Percentiles rank a stretch among this genome's conserved stretches.
Conservation (phyloP, 1,140 invertebrate genomes). For the Drosophila tsacasi region DNA sequence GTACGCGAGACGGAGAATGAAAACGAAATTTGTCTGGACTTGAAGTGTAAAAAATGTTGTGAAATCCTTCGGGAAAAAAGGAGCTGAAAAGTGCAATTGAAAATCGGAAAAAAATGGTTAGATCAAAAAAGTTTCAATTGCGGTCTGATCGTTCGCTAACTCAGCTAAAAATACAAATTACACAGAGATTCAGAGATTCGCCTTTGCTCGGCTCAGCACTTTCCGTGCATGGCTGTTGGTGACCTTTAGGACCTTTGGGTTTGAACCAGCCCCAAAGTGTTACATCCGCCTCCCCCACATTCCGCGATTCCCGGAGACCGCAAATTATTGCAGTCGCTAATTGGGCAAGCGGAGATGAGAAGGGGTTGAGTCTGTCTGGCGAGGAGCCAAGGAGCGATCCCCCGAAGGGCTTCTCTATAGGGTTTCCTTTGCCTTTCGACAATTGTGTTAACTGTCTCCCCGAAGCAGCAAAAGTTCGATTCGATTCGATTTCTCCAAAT, state of each 20-base stretch:
- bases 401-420: constrained; percentile 62
- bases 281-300: constrained; percentile 12
- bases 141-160: constrained; percentile 15
- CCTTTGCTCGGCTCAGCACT: constrained; percentile 22
- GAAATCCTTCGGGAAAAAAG: not conserved
- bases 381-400: constrained; percentile 12
- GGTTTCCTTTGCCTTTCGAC: constrained; percentile 47
- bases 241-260: constrained; percentile 55
- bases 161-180: constrained; percentile 50
- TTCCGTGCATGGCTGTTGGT: constrained; percentile 27
- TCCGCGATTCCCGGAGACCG: constrained; percentile 2
- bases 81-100: constrained; percentile 10
- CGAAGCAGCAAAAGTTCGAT: constrained; percentile 44
- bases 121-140: constrained; percentile 1
- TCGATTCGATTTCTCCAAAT: constrained; percentile 62
- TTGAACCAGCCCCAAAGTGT: constrained; percentile 13
- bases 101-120: constrained; percentile 7
- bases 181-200: constrained; percentile 28
- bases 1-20: constrained; percentile 2
- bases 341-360: constrained; percentile 19
- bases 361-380: constrained; percentile 29
- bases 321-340: constrained; percentile 40
- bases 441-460: constrained; percentile 51
- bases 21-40: constrained; percentile 26
- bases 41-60: not conserved